phyloP scores from a whole-genome alignment of 1,140 invertebrate species.

The Drosophila tsacasi region DNA sequence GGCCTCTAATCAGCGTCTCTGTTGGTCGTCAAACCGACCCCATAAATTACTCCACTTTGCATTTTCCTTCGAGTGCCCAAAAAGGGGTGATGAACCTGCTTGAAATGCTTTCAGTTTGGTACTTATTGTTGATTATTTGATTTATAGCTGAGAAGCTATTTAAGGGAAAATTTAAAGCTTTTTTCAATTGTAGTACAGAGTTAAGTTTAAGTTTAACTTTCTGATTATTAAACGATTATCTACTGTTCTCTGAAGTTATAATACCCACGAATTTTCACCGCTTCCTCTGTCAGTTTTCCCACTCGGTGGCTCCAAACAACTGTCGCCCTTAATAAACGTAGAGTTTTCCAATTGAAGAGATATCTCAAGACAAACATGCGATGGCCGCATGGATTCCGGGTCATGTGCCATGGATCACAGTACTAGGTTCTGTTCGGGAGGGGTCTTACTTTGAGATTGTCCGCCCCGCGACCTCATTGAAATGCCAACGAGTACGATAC shows the following conservation, averaged over 20 bases:
- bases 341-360: constrained; percentile 51
- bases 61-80: constrained; percentile 20
- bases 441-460: constrained; percentile 1
- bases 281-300: constrained; percentile 45
- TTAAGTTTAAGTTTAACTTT: too few species aligned
- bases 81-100: constrained; percentile 40
- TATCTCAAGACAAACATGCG: constrained; percentile 35
- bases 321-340: constrained; percentile 53
- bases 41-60: constrained; percentile 64
- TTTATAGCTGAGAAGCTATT: constrained; percentile 41
- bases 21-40: constrained; percentile 39
- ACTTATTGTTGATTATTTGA: constrained; percentile 71
- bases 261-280: constrained; percentile 16
- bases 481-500: constrained; percentile 58
- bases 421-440: background rate
- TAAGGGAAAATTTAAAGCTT: background rate
- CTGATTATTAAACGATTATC: background rate
- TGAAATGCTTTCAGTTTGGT: constrained; percentile 43
- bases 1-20: constrained; percentile 63
- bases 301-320: constrained; percentile 54
- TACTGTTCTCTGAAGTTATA: constrained; percentile 5
- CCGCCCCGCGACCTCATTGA: constrained; percentile 56
- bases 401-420: constrained; percentile 42
- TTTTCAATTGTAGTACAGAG: background rate
- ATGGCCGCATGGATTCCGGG: constrained; percentile 40